phyloP scores from a whole-genome alignment of 2,888 invertebrate species.

The Poecilobothrus nobilitatus region DNA sequence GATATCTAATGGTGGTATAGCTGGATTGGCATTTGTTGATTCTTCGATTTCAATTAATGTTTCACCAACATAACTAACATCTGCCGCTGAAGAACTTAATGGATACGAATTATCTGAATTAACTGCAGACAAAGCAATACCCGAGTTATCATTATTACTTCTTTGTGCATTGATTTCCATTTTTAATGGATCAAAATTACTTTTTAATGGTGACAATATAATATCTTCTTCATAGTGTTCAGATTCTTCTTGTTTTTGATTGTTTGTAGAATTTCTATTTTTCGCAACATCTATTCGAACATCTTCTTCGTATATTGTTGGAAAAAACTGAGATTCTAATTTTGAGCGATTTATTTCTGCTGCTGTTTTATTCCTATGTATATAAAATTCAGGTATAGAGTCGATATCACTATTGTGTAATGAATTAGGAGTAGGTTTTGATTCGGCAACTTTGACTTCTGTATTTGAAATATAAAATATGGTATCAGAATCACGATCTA shows the following conservation, averaged over 20 bases:
- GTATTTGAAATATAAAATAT: slow-evolving; percentile 45
- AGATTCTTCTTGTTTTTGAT: background rate
- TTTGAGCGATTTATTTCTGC: slow-evolving; percentile 29
- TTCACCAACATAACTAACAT: slow-evolving; percentile 43
- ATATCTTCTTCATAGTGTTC: slow-evolving; percentile 42
- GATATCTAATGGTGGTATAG: slow-evolving; percentile 17
- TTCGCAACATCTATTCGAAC: slow-evolving; percentile 25
- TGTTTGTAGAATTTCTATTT: slow-evolving; percentile 13
- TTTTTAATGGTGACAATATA: slow-evolving; percentile 36
- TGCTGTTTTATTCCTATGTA: slow-evolving; percentile 20
- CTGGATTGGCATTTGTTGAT: slow-evolving; percentile 27
- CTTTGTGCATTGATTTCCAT: slow-evolving; percentile 25
- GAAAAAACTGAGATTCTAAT: slow-evolving; percentile 40
- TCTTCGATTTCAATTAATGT: slow-evolving; percentile 44
- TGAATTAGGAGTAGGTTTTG: slow-evolving; percentile 31
- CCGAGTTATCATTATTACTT: background rate
- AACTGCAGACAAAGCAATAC: slow-evolving; percentile 24
- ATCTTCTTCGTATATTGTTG: slow-evolving; percentile 36
- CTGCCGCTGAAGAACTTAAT: slow-evolving; percentile 34
- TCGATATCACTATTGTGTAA: slow-evolving; percentile 9
- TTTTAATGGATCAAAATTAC: slow-evolving; percentile 37
- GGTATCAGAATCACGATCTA: slow-evolving; percentile 43
- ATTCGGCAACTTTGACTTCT: slow-evolving; percentile 43
- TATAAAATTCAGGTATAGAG: background rate
- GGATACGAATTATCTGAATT: slow-evolving; percentile 12